Base-by-base conservation (phyloP, 2,113 vertebrate species). In the Sardina pilchardus region DNA sequence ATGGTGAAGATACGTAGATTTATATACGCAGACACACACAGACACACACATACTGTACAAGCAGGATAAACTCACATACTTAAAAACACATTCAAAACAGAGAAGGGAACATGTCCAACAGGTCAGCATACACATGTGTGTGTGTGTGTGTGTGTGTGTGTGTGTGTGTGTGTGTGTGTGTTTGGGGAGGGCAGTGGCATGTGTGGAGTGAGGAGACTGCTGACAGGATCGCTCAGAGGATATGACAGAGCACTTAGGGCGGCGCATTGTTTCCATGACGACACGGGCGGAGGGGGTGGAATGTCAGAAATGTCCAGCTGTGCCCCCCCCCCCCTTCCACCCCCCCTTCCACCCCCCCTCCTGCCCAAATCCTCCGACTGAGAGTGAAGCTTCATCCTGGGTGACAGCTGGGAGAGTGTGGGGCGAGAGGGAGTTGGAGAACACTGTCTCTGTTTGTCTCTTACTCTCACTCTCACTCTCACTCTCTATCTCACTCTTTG, bases 251-350 rank as follows among this genome's bases (percentile, higher is more conserved):
- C 30, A 34, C 63, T 26, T 71, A 71, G 26, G 59, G 63, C 63
- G 63, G n/a, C 12, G 82, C 42, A 7, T 19, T 75, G 24, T 93
- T 95, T 91, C 91, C 92, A 91, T 87, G 87, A 50, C 88, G 85
- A 93, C 88, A 93, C 89, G 92, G 85, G 47, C 83, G 26, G 63
- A 34, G 59, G 26, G 43, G 83, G 82, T 91, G 93, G 93, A 93
- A 94, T 94, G 86, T 91, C 83, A 90, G 87, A 56, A 85, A 91
- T 91, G 90, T 92, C 90, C 90, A 89, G 90, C 92, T 93, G 93
- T 91, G 82, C 45, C 82, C 86, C 85, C 83, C 86, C 63, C 88
- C 85, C 85, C n/a, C n/a, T n/a, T n/a, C 85, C 83, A 85, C 63
- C 88, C 85, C 85, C n/a, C n/a, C n/a, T n/a, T n/a, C n/a, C n/a